Evolutionary conservation across 2,888 invertebrate species (phyloP).

Genomic region (Mactromeris polynyma): DNA sequence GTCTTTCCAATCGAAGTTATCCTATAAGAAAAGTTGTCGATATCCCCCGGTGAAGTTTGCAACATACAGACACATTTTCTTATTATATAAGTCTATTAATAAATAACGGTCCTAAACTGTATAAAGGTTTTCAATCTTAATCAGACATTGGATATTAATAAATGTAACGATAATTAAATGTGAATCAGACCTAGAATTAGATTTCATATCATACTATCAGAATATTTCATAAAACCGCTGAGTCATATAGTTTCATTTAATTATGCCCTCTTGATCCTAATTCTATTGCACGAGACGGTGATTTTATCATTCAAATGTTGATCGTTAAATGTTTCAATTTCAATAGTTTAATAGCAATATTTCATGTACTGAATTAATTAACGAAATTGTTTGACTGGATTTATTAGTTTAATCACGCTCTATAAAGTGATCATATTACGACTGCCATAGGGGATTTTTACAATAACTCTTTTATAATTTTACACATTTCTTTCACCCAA

Average conservation of each 20-base stretch:
- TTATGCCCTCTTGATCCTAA: not conserved
- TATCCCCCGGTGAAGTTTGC: too few relatives aligned
- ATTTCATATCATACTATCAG: not conserved
- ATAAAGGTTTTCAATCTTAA: not conserved
- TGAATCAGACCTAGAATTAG: not conserved
- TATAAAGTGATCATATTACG: not conserved
- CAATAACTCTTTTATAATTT: not conserved
- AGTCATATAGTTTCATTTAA: not conserved
- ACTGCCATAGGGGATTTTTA: not conserved
- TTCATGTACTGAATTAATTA: slow-evolving; percentile 13
- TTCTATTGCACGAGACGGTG: too few relatives aligned
- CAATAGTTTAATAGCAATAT: not conserved
- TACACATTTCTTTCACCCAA: not conserved
- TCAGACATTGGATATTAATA: not conserved
- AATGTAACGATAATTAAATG: not conserved
- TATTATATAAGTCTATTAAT: too few relatives aligned
- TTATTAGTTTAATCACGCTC: not conserved
- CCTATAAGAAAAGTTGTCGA: too few relatives aligned
- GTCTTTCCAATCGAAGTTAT: too few relatives aligned
- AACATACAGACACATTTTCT: too few relatives aligned
- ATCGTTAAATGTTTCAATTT: not conserved
- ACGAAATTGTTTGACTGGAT: not conserved
- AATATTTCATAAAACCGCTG: not conserved
- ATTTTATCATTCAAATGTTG: not conserved
- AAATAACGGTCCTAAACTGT: too few relatives aligned